These are phyloP conservation scores for Dorcus hopei DNA, from an alignment of 2,888 invertebrate genomes.

Conservation along the genomic window DNA sequence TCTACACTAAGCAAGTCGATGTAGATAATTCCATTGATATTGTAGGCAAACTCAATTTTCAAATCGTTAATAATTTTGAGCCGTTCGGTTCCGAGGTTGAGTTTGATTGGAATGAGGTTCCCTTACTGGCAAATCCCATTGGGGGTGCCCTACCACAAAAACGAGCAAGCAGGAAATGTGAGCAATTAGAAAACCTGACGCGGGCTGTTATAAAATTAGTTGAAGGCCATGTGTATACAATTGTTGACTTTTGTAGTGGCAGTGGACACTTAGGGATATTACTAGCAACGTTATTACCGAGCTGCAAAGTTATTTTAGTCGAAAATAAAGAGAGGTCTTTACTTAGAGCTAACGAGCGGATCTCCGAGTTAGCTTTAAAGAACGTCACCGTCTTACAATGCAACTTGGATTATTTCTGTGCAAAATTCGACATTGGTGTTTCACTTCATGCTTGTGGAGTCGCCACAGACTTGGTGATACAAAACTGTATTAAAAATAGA, in stretches of 20 bases:
- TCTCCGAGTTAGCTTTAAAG: slow-evolving; percentile 59
- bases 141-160: slow-evolving; percentile 75
- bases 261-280: slow-evolving; percentile 90
- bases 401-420: slow-evolving; percentile 85
- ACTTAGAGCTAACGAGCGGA: slow-evolving; percentile 67
- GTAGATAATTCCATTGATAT: slow-evolving; percentile 62
- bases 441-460: slow-evolving; percentile 93
- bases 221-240: slow-evolving; percentile 45
- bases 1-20: slow-evolving; percentile 74
- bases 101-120: slow-evolving; percentile 70
- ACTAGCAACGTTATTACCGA: slow-evolving; percentile 74
- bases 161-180: slow-evolving; percentile 73
- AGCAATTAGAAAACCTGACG: slow-evolving; percentile 82
- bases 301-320: slow-evolving; percentile 74
- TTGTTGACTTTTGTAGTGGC: slow-evolving; percentile 94
- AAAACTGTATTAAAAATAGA: slow-evolving; percentile 70
- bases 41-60: slow-evolving; percentile 50
- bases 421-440: slow-evolving; percentile 80
- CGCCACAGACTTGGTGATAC: slow-evolving; percentile 88
- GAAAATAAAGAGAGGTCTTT: slow-evolving; percentile 92
- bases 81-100: slow-evolving; percentile 48
- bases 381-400: slow-evolving; percentile 83
- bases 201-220: slow-evolving; percentile 73
- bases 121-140: slow-evolving; percentile 70
- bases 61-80: slow-evolving; percentile 39